Conservation (phyloP, 2,113 vertebrate species). For the Cyphomyrus discorhynchus region DNA sequence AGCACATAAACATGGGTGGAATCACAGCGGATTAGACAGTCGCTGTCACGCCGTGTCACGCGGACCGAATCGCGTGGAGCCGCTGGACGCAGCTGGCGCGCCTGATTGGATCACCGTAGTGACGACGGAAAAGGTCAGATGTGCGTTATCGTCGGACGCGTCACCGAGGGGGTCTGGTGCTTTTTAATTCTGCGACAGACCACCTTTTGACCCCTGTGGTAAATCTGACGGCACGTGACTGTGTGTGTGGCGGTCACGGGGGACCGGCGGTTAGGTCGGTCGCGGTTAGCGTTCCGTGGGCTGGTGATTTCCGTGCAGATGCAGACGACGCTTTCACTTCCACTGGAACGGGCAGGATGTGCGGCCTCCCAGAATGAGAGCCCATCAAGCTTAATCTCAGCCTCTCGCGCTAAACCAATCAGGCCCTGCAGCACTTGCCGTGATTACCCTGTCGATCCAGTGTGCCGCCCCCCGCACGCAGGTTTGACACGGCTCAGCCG, state of each 20-base stretch:
- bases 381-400: background rate
- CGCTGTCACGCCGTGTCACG: background rate
- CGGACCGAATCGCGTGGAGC: background rate
- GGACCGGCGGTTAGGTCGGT: background rate
- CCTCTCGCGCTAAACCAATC: background rate
- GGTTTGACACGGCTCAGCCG: background rate
- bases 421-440: background rate
- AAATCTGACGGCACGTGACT: background rate
- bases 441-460: constrained; percentile 9
- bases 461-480: background rate
- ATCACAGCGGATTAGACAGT: background rate
- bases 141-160: too few species aligned
- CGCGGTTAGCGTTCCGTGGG: background rate
- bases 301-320: background rate
- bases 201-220: background rate
- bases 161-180: background rate
- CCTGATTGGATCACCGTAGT: background rate
- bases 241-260: background rate
- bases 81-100: too few species aligned
- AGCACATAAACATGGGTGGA: background rate
- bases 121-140: background rate
- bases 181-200: background rate
- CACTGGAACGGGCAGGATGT: background rate
- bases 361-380: background rate
- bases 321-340: background rate